These are phyloP conservation scores for Hiodon tergisus DNA, from an alignment of 2,113 vertebrate genomes.

Conservation along the genomic window DNA sequence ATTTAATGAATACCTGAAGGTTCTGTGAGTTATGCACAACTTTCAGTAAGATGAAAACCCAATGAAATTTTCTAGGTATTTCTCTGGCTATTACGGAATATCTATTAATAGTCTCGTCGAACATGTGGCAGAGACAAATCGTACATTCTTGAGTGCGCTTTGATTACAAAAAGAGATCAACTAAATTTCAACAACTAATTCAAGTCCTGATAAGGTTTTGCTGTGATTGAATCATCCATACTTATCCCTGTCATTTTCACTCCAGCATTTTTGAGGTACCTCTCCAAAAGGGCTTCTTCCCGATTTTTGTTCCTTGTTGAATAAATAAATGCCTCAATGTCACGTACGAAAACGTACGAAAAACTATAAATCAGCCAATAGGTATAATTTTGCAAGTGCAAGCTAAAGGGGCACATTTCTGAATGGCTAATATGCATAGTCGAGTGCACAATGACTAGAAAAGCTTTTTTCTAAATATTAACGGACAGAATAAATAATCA, in stretches of 20 bases:
- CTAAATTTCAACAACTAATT: no score
- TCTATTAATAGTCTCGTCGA: constrained; percentile 47
- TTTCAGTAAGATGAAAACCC: constrained; percentile 44
- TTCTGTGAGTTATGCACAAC: constrained; percentile 43
- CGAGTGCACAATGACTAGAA: constrained; percentile 35
- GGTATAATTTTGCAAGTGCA: constrained; percentile 18
- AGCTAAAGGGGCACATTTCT: constrained; percentile 16
- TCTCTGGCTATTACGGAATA: constrained; percentile 11
- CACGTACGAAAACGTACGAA: neutral
- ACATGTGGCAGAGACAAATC: constrained; percentile 41
- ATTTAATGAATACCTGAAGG: constrained; percentile 58
- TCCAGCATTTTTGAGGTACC: no score
- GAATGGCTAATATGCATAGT: constrained; percentile 35
- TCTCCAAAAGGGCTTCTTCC: neutral
- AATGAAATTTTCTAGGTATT: constrained; percentile 39
- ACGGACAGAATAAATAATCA: constrained; percentile 50
- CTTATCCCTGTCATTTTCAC: neutral
- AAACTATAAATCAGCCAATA: neutral
- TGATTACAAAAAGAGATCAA: constrained; percentile 48
- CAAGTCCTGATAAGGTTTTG: neutral
- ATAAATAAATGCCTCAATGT: neutral
- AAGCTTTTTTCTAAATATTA: constrained; percentile 43
- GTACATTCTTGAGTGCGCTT: constrained; percentile 48
- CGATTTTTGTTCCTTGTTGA: constrained; percentile 2
- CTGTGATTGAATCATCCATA: neutral